phyloP scores from a whole-genome alignment of 2,113 vertebrate genomes.

The Murina feae region DNA sequence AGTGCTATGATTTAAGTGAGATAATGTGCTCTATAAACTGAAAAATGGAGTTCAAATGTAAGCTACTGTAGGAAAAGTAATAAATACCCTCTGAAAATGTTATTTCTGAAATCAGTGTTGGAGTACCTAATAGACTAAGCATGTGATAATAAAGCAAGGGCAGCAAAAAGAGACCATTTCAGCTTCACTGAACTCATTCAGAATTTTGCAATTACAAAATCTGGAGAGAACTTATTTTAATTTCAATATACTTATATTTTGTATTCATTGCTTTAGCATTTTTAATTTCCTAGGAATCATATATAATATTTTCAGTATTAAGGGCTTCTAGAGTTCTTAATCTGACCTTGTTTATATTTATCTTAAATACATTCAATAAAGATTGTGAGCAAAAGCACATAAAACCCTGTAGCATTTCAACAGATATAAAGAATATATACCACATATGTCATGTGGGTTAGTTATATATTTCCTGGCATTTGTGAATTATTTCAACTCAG shows the following conservation, averaged over 20 bases:
- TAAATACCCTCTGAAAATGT: neutral
- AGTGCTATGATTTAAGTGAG: neutral
- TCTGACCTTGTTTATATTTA: constrained; percentile 23
- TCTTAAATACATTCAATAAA: constrained; percentile 33
- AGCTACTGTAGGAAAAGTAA: neutral
- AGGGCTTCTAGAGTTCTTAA: constrained; percentile 7
- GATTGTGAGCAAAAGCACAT: constrained; percentile 4
- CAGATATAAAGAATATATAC: constrained; percentile 14
- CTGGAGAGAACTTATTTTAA: constrained; percentile 4
- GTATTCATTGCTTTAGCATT: neutral
- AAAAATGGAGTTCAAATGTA: neutral
- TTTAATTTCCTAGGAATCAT: constrained; percentile 42
- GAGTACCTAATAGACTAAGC: neutral
- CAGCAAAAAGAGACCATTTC: neutral
- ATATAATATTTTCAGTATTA: neutral
- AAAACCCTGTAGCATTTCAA: constrained; percentile 33
- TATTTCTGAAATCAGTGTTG: constrained; percentile 6
- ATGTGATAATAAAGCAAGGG: neutral
- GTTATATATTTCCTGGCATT: constrained; percentile 38
- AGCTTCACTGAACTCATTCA: neutral
- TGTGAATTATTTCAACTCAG: constrained; percentile 8
- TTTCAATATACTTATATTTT: neutral
- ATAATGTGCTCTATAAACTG: neutral
- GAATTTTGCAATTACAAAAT: constrained; percentile 9
- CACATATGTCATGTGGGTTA: neutral